Evolutionary conservation across 2,113 vertebrate species (phyloP), one percentile per base, ranked within the genome.

Genomic region (Onychorhynchus coronatus): DNA sequence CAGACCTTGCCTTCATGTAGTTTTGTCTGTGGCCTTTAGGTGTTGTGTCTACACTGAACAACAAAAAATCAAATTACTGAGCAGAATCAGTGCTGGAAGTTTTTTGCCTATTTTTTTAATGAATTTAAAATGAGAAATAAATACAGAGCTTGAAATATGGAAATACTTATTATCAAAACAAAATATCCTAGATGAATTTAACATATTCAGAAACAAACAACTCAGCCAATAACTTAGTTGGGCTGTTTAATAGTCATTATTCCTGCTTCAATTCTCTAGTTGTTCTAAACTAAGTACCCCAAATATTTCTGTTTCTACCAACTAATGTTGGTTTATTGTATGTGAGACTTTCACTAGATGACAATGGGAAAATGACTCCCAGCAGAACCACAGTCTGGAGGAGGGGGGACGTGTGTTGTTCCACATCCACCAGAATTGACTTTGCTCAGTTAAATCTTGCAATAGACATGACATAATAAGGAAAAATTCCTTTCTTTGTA

Each of bases 361-460:
- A 72, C 27, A 33, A 47, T 6, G 4, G 46, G 50, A 61, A 93
- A 68, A 70, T 41, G 8, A 12, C 11, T 73, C 22, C 3, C 39
- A 78, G 10, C 5, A 91, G 55, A 62, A 66, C 13, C 20, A 70
- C 10, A 41, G 28, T 37, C 53, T 67, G 35, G 39, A 74, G 46
- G 15, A 89, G 9, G 4, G 4, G 5, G 5, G 2, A 65, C 3
- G 1, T 52, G 5, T 56, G 16, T 23, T 8, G 1, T 47, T 93
- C 28, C 8, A 31, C 21, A 70, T 41, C 12, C 37, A 56, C 41
- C 12, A 77, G 55, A 84, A 70, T 5, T 70, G 3, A 1, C 37
- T 84, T 89, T 73, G 10, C 16, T 65, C 21, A 42, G 19, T 55
- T 66, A 20, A 14, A 44, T 71, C 8, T 85, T 65, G 33, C 90